Evolutionary conservation across 2,113 vertebrate genomes (phyloP).

Genomic region (Eudyptes chrysolophus): DNA sequence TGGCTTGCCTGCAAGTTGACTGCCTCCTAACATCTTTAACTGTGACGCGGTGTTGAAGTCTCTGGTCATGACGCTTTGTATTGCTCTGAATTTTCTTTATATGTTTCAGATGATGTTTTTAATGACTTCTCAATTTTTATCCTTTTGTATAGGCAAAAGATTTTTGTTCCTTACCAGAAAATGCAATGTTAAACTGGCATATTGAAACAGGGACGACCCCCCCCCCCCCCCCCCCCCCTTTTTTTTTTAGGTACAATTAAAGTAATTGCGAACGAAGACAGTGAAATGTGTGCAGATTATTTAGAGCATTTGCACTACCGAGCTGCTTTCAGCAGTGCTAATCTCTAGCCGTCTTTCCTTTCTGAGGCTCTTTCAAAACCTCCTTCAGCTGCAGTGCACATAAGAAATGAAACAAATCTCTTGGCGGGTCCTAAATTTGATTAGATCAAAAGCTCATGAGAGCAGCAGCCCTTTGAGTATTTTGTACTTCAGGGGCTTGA

Average conservation of each 20-base stretch:
- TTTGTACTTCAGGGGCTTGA: neutral
- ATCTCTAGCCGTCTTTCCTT: neutral
- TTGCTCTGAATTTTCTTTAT: neutral
- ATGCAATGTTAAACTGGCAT: neutral
- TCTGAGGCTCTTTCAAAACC: neutral
- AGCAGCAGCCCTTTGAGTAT: neutral
- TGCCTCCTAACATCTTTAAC: neutral
- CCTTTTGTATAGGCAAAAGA: neutral
- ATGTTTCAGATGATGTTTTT: neutral
- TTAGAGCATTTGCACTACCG: neutral
- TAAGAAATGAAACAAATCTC: neutral
- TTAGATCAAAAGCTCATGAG: neutral
- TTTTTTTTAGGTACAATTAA: neutral
- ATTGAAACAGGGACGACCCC: neutral
- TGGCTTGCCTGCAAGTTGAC: neutral
- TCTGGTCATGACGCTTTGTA: neutral
- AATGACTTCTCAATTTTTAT: neutral
- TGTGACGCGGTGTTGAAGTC: neutral
- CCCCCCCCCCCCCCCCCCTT: fast-evolving
- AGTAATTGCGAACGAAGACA: neutral
- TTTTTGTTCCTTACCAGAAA: neutral
- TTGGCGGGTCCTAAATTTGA: neutral
- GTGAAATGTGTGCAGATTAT: neutral
- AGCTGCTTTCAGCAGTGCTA: neutral
- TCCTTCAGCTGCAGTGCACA: neutral